Evolutionary conservation across 2,113 vertebrate genomes (phyloP).

Genomic region (Microcebus jonahi): DNA sequence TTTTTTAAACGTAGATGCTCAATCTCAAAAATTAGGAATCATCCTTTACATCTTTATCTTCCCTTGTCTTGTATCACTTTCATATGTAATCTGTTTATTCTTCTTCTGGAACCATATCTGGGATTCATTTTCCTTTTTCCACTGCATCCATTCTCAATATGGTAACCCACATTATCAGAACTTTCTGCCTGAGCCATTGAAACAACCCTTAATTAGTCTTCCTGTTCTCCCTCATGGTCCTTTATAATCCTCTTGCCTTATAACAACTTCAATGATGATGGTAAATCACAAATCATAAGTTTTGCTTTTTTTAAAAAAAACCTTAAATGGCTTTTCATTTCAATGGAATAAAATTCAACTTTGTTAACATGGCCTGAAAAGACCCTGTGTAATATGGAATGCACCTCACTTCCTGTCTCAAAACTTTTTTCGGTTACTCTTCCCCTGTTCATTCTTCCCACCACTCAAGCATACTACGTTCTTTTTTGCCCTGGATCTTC

Average conservation of each 20-base stretch:
- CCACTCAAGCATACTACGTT: background rate
- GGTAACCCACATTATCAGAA: background rate
- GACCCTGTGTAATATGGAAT: background rate
- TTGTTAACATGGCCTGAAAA: background rate
- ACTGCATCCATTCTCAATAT: rapidly evolving
- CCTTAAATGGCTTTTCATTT: background rate
- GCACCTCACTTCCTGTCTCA: background rate
- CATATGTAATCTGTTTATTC: background rate
- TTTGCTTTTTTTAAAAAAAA: background rate
- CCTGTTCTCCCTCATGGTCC: background rate
- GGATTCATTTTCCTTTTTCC: background rate
- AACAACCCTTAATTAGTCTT: background rate
- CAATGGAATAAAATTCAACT: background rate
- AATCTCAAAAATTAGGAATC: background rate
- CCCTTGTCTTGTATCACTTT: background rate
- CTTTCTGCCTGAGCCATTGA: rapidly evolving
- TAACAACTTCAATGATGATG: background rate
- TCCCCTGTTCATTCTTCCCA: background rate
- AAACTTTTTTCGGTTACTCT: background rate
- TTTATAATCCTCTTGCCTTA: background rate
- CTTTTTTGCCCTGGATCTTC: background rate
- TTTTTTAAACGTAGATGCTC: background rate
- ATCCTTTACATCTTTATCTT: background rate
- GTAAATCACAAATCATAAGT: background rate
- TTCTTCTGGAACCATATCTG: background rate